These are phyloP conservation scores for Desoria tigrina DNA, from an alignment of 2,888 invertebrate species.

Conservation along the genomic window DNA sequence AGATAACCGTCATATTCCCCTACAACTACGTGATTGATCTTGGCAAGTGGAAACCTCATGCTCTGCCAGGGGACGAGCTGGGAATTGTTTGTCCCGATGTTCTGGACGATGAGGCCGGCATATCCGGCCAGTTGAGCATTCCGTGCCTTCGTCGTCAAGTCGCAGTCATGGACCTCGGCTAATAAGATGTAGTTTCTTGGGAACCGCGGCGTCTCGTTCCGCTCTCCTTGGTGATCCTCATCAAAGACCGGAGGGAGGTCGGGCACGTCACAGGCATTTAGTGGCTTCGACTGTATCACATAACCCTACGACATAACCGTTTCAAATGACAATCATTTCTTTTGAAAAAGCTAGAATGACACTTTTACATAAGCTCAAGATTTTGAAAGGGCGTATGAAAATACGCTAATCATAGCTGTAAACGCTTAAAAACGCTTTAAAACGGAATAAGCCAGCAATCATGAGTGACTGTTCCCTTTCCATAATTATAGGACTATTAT, in stretches of 20 bases:
- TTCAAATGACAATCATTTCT: constrained; percentile 1
- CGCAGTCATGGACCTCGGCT: constrained; percentile 35
- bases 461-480: no score
- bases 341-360: no score
- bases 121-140: constrained; percentile 41
- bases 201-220: not conserved
- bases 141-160: constrained; percentile 41
- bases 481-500: no score
- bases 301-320: no score
- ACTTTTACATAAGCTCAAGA: no score
- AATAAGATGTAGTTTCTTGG: not conserved
- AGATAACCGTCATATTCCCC: constrained; percentile 45
- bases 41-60: constrained; percentile 37
- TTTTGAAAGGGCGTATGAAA: no score
- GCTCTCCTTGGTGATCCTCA: not conserved
- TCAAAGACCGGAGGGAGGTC: constrained; percentile 22
- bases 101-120: constrained; percentile 42
- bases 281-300: constrained; percentile 30
- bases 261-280: constrained; percentile 36
- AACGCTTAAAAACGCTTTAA: no score
- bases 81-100: constrained; percentile 41
- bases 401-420: no score
- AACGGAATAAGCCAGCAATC: no score
- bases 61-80: constrained; percentile 44
- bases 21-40: constrained; percentile 43